These are phyloP conservation scores for Anhinga anhinga DNA, from an alignment of 2,113 vertebrate genomes.

Conservation along the genomic window DNA sequence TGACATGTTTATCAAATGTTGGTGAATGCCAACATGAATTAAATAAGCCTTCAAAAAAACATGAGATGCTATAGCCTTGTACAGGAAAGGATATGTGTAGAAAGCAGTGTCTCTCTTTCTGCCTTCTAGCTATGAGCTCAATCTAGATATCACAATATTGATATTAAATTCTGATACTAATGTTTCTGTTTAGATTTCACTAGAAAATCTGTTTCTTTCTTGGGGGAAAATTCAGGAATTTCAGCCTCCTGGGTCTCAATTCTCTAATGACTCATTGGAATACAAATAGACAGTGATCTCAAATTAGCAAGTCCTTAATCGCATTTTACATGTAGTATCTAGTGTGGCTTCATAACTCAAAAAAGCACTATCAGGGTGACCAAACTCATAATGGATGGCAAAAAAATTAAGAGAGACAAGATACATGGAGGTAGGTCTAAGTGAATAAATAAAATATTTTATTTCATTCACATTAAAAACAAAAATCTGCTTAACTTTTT, in stretches of 20 bases:
- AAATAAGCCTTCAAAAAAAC: constrained; percentile 70
- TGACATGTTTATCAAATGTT: constrained; percentile 76
- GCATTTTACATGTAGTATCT: neutral
- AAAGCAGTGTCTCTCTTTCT: constrained; percentile 48
- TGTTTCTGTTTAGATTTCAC: constrained; percentile 64
- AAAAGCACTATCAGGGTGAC: neutral
- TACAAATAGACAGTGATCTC: constrained; percentile 50
- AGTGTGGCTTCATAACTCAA: neutral
- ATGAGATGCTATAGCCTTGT: constrained; percentile 50
- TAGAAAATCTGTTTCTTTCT: constrained; percentile 58
- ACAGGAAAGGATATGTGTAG: constrained; percentile 28
- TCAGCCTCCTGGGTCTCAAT: constrained; percentile 23
- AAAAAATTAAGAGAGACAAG: neutral
- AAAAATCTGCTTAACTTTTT: neutral
- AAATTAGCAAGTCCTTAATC: constrained; percentile 20
- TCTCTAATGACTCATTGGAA: constrained; percentile 29
- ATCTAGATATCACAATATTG: constrained; percentile 62
- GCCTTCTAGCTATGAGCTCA: constrained; percentile 47
- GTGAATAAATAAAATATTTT: neutral
- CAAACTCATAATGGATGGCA: neutral
- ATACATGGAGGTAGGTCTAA: neutral
- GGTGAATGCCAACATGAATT: constrained; percentile 73
- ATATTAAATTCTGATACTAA: constrained; percentile 68
- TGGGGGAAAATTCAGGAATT: constrained; percentile 44
- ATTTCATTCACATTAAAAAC: neutral